Conservation (phyloP, 1,140 invertebrate species). For the Drosophila takahashii region DNA sequence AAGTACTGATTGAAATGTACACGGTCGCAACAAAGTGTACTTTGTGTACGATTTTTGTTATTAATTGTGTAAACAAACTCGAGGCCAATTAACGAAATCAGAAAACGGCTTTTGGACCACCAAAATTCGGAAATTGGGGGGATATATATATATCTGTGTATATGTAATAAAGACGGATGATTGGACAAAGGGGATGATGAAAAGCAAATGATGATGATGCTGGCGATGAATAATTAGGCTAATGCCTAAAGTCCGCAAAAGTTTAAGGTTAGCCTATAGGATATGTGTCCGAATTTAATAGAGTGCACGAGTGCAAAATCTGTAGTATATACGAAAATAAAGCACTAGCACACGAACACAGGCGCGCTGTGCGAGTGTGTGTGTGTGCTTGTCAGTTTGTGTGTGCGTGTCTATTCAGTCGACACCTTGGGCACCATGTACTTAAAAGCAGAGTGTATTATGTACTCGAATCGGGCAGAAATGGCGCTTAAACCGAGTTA, state of each 20-base stretch:
- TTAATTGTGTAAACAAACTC: conserved; percentile 60
- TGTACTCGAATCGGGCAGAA: conserved; percentile 34
- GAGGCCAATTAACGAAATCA: conserved; percentile 70
- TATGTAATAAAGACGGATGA: neutral
- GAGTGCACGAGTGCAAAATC: conserved; percentile 72
- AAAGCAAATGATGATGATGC: conserved; percentile 2
- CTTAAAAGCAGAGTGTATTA: conserved; percentile 21
- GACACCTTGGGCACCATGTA: conserved; percentile 71
- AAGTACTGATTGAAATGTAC: conserved; percentile 37
- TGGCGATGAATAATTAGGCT: conserved; percentile 43
- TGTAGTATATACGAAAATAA: conserved; percentile 71
- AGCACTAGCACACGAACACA: conserved; percentile 39
- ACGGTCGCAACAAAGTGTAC: conserved; percentile 22
- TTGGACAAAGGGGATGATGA: conserved; percentile 3
- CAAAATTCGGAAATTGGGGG: conserved; percentile 14
- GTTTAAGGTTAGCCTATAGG: conserved; percentile 59
- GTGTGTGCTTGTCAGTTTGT: conserved; percentile 9
- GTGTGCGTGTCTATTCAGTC: conserved; percentile 35
- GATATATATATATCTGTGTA: conserved; percentile 1
- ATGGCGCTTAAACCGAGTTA: conserved; percentile 30
- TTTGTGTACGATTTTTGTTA: conserved; percentile 17
- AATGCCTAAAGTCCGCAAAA: conserved; percentile 38
- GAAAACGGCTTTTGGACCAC: conserved; percentile 25
- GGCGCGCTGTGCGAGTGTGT: neutral
- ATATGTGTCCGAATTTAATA: conserved; percentile 58